Base-by-base conservation (phyloP, 53 echinoderm and acorn worm genomes). In the Stichopus horrens region DNA sequence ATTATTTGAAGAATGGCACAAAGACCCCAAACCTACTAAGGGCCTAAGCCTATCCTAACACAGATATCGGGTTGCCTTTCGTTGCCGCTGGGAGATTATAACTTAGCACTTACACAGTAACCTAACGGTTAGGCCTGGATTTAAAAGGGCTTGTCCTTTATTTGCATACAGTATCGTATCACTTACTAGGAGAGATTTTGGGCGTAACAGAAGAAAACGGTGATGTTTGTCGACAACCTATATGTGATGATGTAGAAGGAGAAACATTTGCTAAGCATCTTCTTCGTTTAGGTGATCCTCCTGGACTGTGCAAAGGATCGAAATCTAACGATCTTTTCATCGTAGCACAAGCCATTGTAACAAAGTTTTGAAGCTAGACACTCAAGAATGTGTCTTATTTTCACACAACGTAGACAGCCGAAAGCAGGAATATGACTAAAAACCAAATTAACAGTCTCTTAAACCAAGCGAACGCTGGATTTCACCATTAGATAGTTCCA, bases 281-380 rank as follows among this genome's bases (percentile, higher is more conserved):
- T 88, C 98, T 89, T 90, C 98, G 81, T 92, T 97, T 97, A 0
- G 98, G 95, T 55, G 95, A 95, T 21, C 95, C 91, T 73, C 93
- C 94, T 4, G 98, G 95, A 81, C 95, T 97, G 87, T 97, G 98
- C 85, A 97, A 90, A 73, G 98, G 95, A 90, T 97, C 98, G 81
- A 97, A 97, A 94, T 97, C 95, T 79, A 97, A 90, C 83, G 98
- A 94, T 90, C 98, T 95, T 95, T 97, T 97, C 90, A 97, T 90
- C 76, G 98, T 97, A 74, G 98, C 98, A 92, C 98, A 97, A 91
- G 98, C 98, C 98, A 97, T 97, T 94, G 88, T 92, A 63, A 76
- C 77, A 10, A 23, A 71, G n/a, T 71, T 71, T 71, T 71, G n/a
- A 71, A 71, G 20, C 5, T 71, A 71, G 71, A 71, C 71, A 71